Evolutionary conservation across 2,888 invertebrate genomes (phyloP).

Genomic region (Bunonema sp.): DNA sequence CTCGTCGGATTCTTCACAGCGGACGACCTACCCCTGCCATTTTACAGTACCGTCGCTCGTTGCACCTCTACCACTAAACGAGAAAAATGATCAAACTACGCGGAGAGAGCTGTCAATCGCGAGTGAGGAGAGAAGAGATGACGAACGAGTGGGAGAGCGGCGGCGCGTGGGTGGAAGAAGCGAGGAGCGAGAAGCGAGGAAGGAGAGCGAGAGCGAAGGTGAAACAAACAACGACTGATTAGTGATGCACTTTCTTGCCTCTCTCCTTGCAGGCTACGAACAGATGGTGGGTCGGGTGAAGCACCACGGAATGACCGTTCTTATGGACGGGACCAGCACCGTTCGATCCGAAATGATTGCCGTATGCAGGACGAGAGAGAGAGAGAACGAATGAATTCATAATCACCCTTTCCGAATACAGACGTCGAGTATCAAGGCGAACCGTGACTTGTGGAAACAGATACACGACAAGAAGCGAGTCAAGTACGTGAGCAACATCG

Average conservation of each 20-base stretch:
- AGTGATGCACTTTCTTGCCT: neutral
- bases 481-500: constrained; percentile 18
- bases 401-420: too few species aligned
- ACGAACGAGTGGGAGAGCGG: too few species aligned
- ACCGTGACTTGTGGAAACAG: constrained; percentile 23
- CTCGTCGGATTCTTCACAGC: constrained; percentile 38
- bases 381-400: neutral
- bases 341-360: constrained; percentile 25
- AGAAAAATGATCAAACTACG: too few species aligned
- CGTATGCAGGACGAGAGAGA: constrained; percentile 5
- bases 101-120: too few species aligned
- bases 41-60: constrained; percentile 24
- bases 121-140: too few species aligned
- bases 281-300: constrained; percentile 18
- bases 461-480: constrained; percentile 19
- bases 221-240: too few species aligned
- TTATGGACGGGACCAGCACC: constrained; percentile 22
- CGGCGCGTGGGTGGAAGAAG: too few species aligned
- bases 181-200: too few species aligned
- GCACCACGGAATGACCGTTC: constrained; percentile 17
- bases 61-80: too few species aligned
- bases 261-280: constrained; percentile 14
- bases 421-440: too few species aligned
- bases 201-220: too few species aligned
- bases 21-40: constrained; percentile 25